These are phyloP conservation scores for Oryzias sinensis DNA, from an alignment of 2,797 vertebrate genomes.

Conservation along the genomic window DNA sequence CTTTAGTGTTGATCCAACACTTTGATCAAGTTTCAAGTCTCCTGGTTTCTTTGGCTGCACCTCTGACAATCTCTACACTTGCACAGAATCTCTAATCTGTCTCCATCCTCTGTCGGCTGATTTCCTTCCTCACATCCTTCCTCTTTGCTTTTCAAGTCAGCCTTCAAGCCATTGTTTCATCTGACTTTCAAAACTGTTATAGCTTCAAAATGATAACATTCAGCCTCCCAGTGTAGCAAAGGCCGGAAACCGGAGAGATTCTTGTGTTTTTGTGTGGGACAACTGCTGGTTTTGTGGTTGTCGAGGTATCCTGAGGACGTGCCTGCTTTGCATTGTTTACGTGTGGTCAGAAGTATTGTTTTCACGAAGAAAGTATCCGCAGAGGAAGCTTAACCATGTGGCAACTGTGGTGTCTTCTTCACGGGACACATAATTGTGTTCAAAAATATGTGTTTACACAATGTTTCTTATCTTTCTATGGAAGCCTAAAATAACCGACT, in stretches of 20 bases:
- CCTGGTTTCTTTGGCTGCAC: conserved; percentile 38
- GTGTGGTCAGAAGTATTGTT: background rate
- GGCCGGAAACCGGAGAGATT: conserved; percentile 1
- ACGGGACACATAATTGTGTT: too few species aligned
- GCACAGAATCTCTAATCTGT: conserved; percentile 4
- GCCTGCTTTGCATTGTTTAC: background rate
- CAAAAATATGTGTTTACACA: too few species aligned
- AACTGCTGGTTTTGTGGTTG: conserved; percentile 11
- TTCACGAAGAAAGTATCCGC: background rate
- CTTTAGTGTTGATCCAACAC: background rate
- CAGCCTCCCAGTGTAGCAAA: background rate
- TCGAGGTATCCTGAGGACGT: conserved; percentile 20
- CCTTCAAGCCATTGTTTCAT: conserved; percentile 32
- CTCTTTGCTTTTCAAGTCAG: conserved; percentile 49
- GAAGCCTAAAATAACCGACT: too few species aligned
- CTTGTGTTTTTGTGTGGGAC: background rate
- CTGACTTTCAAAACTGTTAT: conserved; percentile 14
- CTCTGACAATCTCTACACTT: conserved; percentile 35
- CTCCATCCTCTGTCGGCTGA: conserved; percentile 16
- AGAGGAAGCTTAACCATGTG: fast-evolving
- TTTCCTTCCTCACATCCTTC: conserved; percentile 49
- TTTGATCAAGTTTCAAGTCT: conserved; percentile 40
- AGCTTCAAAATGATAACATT: conserved; percentile 4
- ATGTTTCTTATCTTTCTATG: too few species aligned
- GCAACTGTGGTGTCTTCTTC: too few species aligned